Evolutionary conservation across 1,140 invertebrate genomes (phyloP).

Genomic region (Stegodyphus mimosarum): DNA sequence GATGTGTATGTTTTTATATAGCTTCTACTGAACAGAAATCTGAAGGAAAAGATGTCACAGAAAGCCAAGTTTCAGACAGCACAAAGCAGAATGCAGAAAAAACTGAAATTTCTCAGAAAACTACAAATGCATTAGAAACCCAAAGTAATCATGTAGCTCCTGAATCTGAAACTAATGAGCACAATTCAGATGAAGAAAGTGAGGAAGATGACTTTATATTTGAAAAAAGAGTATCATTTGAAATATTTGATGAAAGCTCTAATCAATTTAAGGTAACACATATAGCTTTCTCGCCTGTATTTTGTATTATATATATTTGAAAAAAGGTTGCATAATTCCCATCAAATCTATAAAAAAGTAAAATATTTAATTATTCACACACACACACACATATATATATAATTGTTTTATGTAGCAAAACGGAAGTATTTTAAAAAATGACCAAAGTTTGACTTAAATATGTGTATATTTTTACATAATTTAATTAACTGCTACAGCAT

Average conservation of each 20-base stretch:
- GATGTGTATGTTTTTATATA: too few species aligned
- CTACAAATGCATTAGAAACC: too few species aligned
- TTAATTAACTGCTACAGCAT: too few species aligned
- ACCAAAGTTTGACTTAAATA: too few species aligned
- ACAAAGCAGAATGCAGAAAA: too few species aligned
- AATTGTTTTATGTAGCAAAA: neutral
- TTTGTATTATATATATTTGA: neutral
- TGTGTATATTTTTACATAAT: too few species aligned
- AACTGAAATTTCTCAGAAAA: too few species aligned
- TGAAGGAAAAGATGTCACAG: too few species aligned
- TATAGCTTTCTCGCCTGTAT: neutral
- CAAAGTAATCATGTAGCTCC: neutral
- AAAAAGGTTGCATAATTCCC: neutral
- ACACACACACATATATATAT: too few species aligned
- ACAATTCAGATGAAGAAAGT: conserved; percentile 32
- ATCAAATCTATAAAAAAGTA: neutral
- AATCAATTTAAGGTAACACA: conserved; percentile 62
- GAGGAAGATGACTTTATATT: conserved; percentile 70
- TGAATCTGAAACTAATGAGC: neutral
- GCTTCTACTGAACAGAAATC: too few species aligned
- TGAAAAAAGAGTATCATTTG: conserved; percentile 68
- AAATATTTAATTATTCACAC: neutral
- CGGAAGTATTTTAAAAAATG: too few species aligned
- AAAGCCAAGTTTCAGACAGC: too few species aligned
- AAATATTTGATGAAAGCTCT: conserved; percentile 53